phyloP scores from a whole-genome alignment of 1,140 invertebrate genomes.

The Kradibia gibbosae region DNA sequence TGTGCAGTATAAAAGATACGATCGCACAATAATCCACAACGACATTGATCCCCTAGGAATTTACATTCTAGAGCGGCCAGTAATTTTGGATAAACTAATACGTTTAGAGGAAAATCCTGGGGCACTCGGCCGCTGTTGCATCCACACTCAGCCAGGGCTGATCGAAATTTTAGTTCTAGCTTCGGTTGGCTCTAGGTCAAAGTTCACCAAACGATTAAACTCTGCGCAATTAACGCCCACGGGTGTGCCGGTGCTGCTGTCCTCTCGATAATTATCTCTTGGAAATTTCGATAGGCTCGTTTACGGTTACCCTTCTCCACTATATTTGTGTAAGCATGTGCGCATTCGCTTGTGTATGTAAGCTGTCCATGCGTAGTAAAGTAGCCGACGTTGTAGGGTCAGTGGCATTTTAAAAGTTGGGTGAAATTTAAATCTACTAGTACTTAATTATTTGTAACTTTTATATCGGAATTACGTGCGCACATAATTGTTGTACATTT shows the following conservation, averaged over 20 bases:
- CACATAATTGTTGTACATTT: too few species aligned
- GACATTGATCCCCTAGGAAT: background rate
- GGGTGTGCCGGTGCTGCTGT: background rate
- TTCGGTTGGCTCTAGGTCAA: constrained; percentile 13
- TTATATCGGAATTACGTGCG: too few species aligned
- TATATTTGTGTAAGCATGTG: background rate
- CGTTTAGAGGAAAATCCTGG: background rate
- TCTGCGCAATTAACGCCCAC: constrained; percentile 10
- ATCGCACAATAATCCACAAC: background rate
- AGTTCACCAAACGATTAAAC: constrained; percentile 13
- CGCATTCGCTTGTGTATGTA: background rate
- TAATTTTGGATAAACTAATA: constrained; percentile 1
- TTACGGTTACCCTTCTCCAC: background rate
- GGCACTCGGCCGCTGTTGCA: too few species aligned
- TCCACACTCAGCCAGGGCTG: background rate
- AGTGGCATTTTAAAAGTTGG: too few species aligned
- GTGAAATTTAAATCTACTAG: too few species aligned
- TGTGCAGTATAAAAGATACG: background rate
- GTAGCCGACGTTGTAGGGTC: too few species aligned
- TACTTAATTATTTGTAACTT: too few species aligned
- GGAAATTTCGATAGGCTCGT: constrained; percentile 7
- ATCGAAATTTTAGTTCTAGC: background rate
- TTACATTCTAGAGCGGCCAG: background rate
- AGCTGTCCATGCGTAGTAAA: too few species aligned
- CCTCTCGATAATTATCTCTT: constrained; percentile 12